Base-by-base conservation (phyloP, 2,888 invertebrate genomes). In the Parnassius orleans region DNA sequence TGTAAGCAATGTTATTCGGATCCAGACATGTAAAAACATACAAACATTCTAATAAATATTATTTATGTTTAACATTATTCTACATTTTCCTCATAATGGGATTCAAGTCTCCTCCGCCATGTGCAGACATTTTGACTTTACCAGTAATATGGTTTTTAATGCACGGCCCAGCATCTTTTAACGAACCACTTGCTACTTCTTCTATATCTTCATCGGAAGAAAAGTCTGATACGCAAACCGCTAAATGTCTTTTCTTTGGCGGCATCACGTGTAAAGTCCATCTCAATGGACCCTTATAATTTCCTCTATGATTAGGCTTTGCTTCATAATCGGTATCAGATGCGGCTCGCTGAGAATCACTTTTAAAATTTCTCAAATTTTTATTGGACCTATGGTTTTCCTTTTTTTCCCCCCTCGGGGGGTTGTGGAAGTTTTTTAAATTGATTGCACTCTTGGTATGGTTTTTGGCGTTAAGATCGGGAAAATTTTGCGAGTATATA, bases 401-500 rank as follows among this genome's bases (percentile, higher is more conserved):
- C 83, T 88, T 90, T 89, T 90, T 90, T 75, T 87, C 90, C 91
- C 90, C 91, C 90, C 90, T 87, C 79, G 83, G 90, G 90, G 91
- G 90, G 90, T 81, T 83, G 82, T 88, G 87, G 83, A 81, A 90
- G 91, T 91, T 91, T 91, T 91, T 91, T 91, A 90, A 81, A 90
- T 86, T 88, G 79, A 83, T 83, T 63, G 82, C 81, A 82, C 84
- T 88, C 65, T 84, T 83, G 65, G 84, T 80, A 68, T 85, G 84
- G 53, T 70, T 73, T 66, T 84, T 87, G 48, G 83, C 74, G 67
- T 81, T 85, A 57, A 86, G 76, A 68, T 89, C 90, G 43, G 90
- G 87, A 86, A 90, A 90, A 77, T 90, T 90, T 72, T 90, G 90
- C 0, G 90, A 90, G 69, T 90, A 88, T 67, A 90, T 86, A 42